Conservation (phyloP, 2,888 invertebrate species). For the Zele albiditarsus region DNA sequence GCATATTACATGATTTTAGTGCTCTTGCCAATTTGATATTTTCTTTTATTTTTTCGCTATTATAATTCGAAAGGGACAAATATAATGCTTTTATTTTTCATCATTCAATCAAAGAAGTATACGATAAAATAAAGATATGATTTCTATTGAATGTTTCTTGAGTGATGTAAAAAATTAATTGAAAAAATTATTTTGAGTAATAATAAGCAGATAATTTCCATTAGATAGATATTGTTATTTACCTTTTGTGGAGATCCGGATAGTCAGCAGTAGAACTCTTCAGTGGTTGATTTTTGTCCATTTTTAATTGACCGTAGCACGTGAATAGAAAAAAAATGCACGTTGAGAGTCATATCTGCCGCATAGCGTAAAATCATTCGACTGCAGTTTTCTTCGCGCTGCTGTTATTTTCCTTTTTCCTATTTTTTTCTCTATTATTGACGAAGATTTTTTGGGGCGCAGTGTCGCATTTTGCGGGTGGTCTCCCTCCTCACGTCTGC, state of each 20-base stretch:
- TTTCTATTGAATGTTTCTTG: neutral
- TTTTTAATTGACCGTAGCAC: neutral
- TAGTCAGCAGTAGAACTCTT: constrained; percentile 33
- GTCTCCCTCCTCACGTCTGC: constrained; percentile 18
- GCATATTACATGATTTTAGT: neutral
- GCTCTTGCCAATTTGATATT: neutral
- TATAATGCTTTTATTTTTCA: neutral
- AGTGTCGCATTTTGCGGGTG: constrained; percentile 35
- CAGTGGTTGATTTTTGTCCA: constrained; percentile 37
- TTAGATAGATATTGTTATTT: neutral
- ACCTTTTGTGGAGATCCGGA: constrained; percentile 40
- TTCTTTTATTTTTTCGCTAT: neutral
- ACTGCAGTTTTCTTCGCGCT: constrained; percentile 3
- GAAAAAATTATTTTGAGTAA: neutral
- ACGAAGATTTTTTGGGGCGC: constrained; percentile 33
- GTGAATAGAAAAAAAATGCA: neutral
- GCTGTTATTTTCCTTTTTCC: neutral
- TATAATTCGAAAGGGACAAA: neutral
- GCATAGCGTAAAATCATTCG: constrained; percentile 9
- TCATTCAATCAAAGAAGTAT: too few relatives aligned
- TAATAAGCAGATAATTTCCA: neutral
- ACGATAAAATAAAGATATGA: too few relatives aligned
- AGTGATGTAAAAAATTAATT: neutral
- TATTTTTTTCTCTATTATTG: constrained; percentile 3
- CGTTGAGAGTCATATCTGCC: neutral